phyloP scores from a whole-genome alignment of 2,888 invertebrate genomes.

The Drosophila flavopinicola region DNA sequence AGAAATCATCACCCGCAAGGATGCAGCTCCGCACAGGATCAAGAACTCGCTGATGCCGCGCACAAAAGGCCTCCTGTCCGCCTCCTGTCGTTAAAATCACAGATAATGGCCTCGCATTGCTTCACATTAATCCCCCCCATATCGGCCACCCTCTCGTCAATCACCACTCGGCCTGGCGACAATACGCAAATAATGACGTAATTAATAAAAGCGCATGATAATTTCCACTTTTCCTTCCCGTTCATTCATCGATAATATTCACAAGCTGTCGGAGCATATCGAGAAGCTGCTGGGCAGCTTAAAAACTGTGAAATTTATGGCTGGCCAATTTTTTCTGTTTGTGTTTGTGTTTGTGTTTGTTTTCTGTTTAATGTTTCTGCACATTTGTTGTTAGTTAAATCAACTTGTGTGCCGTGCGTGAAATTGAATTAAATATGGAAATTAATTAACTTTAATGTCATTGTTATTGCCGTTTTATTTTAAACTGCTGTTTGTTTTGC shows the following conservation, averaged over 20 bases:
- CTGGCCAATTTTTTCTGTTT: slow-evolving; percentile 16
- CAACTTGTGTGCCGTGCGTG: slow-evolving; percentile 25
- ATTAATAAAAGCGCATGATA: slow-evolving; percentile 65
- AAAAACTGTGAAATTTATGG: slow-evolving; percentile 36
- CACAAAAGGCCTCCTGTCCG: slow-evolving; percentile 23
- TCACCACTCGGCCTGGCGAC: slow-evolving; percentile 40
- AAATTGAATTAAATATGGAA: slow-evolving; percentile 54
- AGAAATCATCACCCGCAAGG: slow-evolving; percentile 45
- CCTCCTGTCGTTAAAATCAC: slow-evolving; percentile 46
- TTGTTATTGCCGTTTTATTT: slow-evolving; percentile 23
- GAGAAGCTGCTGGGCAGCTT: slow-evolving; percentile 12
- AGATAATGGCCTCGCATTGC: slow-evolving; percentile 41
- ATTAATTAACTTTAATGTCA: slow-evolving; percentile 46
- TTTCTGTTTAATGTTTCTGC: slow-evolving; percentile 5
- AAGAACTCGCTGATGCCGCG: slow-evolving; percentile 7
- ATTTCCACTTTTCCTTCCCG: slow-evolving; percentile 18
- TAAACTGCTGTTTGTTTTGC: slow-evolving; percentile 22
- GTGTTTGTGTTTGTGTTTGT: slow-evolving; percentile 1
- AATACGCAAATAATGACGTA: slow-evolving; percentile 73
- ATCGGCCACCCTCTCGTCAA: no score
- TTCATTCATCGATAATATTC: slow-evolving; percentile 59
- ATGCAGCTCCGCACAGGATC: slow-evolving; percentile 28
- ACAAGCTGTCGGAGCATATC: slow-evolving; percentile 52
- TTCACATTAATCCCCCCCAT: slow-evolving; percentile 3
- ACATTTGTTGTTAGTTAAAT: slow-evolving; percentile 45